A percentile compares a stretch with the other conserved stretches of the same genome.
Evolutionary conservation across 1,140 invertebrate genomes (phyloP).

Genomic region (Ridgeia piscesae): DNA sequence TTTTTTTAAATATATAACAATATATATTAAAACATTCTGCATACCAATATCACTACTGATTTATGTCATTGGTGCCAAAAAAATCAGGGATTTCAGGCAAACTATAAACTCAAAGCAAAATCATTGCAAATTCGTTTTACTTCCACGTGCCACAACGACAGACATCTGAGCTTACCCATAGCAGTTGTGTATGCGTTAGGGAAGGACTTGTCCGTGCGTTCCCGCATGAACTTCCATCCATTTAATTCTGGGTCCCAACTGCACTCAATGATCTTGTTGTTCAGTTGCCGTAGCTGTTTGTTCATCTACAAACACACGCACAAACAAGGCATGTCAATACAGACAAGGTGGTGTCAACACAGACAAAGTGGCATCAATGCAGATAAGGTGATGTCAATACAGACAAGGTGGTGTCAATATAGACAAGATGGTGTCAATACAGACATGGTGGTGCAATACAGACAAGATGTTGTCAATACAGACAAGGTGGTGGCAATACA

Average conservation of each 20-base stretch:
- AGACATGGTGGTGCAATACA: neutral
- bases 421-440: neutral
- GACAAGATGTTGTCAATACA: too few species aligned
- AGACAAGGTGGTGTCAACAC: slow-evolving; percentile 4
- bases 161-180: slow-evolving; percentile 61
- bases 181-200: slow-evolving; percentile 88
- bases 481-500: too few species aligned
- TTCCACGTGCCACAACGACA: neutral
- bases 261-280: slow-evolving; percentile 97
- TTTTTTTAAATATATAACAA: too few species aligned
- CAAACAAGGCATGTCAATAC: neutral
- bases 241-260: slow-evolving; percentile 63
- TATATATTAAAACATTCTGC: too few species aligned
- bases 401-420: neutral
- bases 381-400: neutral
- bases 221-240: slow-evolving; percentile 93
- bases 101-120: too few species aligned
- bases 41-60: too few species aligned
- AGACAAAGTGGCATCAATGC: neutral
- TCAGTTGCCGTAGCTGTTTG: slow-evolving; percentile 74
- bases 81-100: too few species aligned
- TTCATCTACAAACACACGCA: slow-evolving; percentile 47
- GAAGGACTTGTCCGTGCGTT: slow-evolving; percentile 94
- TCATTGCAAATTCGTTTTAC: neutral
- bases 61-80: too few species aligned